These are phyloP conservation scores for Malurus cyaneus DNA, from an alignment of 2,113 vertebrate genomes.

Conservation along the genomic window DNA sequence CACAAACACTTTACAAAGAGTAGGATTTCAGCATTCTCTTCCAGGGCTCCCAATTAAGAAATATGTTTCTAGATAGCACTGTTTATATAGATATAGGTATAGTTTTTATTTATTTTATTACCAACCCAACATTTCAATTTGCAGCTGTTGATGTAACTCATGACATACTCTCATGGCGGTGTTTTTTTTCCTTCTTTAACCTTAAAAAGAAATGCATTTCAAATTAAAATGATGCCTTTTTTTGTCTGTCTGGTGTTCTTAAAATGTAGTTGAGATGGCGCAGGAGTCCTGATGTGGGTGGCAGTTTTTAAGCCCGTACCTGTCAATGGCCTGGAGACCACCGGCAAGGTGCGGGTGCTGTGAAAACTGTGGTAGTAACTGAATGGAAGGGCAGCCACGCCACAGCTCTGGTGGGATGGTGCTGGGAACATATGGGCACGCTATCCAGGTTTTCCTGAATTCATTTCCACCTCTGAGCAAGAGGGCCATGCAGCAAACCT, in stretches of 20 bases:
- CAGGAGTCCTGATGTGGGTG: constrained; percentile 30
- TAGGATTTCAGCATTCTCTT: background rate
- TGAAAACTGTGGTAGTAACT: background rate
- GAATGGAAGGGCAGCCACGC: background rate
- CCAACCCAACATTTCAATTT: constrained; percentile 71
- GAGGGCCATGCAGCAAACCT: background rate
- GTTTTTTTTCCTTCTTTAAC: background rate
- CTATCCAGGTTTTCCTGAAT: background rate
- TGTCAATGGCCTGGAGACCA: background rate
- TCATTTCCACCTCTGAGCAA: background rate
- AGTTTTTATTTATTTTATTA: constrained; percentile 74
- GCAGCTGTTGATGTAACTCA: constrained; percentile 66
- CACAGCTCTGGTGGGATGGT: background rate
- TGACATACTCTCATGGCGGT: background rate
- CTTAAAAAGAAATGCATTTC: constrained; percentile 68
- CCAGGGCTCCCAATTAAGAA: constrained; percentile 42
- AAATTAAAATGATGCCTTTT: constrained; percentile 62
- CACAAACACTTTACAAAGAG: background rate
- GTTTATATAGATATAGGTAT: constrained; percentile 70
- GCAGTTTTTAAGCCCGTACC: constrained; percentile 51
- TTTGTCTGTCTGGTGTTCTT: background rate
- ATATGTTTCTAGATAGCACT: constrained; percentile 38
- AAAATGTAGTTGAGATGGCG: constrained; percentile 50
- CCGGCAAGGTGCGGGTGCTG: rapidly evolving
- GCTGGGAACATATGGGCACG: background rate